phyloP scores from a whole-genome alignment of 2,888 invertebrate genomes.

The Troglohyphantes excavatus region DNA sequence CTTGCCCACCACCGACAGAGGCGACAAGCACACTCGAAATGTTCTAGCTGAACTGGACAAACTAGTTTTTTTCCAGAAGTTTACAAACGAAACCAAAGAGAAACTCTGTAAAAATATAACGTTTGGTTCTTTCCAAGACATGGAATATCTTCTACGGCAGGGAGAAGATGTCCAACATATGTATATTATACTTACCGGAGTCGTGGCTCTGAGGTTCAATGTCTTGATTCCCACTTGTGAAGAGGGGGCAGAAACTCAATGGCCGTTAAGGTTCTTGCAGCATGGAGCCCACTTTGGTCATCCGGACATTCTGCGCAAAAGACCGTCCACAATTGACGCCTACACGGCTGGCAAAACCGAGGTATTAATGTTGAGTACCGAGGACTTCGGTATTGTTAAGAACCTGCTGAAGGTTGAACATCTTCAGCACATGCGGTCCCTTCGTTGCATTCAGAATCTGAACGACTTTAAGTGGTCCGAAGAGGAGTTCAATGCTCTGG shows the following conservation, averaged over 20 bases:
- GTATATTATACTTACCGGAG: slow-evolving; percentile 50
- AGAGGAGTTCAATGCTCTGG: slow-evolving; percentile 38
- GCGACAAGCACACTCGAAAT: neutral
- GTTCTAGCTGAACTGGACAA: slow-evolving; percentile 37
- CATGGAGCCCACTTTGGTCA: slow-evolving; percentile 56
- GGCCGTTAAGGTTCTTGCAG: slow-evolving; percentile 42
- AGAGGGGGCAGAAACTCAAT: neutral
- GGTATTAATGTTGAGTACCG: slow-evolving; percentile 9
- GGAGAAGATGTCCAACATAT: neutral
- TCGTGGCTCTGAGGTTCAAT: slow-evolving; percentile 26
- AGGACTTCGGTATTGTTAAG: slow-evolving; percentile 31
- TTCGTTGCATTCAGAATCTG: neutral
- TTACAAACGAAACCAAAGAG: slow-evolving; percentile 16
- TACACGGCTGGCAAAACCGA: slow-evolving; percentile 46
- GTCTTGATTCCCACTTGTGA: neutral
- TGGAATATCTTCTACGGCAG: slow-evolving; percentile 21
- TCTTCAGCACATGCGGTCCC: neutral
- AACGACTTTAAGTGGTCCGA: slow-evolving; percentile 27
- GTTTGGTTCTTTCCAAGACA: neutral
- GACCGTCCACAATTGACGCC: slow-evolving; percentile 9
- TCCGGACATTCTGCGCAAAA: slow-evolving; percentile 9
- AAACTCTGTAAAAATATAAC: slow-evolving; percentile 23
- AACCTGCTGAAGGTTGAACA: neutral
- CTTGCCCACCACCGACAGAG: neutral
- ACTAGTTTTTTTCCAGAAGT: slow-evolving; percentile 49